phyloP scores from a whole-genome alignment of 1,140 invertebrate genomes.

The Drosophila cardini region DNA sequence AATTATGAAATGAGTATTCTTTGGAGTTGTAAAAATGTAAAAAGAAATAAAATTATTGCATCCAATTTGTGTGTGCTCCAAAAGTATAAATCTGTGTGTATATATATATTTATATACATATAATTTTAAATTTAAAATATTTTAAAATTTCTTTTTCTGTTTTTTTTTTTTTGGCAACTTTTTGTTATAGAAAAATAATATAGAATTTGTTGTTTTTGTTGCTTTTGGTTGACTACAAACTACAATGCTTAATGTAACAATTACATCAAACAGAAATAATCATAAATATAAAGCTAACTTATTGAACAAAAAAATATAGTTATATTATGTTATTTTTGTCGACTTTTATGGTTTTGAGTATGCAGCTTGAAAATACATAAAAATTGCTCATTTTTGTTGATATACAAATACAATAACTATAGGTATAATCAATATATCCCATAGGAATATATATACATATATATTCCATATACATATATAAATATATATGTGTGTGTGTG shows the following conservation, averaged over 20 bases:
- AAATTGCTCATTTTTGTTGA: slow-evolving; percentile 75
- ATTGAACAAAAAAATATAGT: slow-evolving; percentile 51
- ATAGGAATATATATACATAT: slow-evolving; percentile 54
- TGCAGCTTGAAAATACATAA: slow-evolving; percentile 62
- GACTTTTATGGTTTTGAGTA: slow-evolving; percentile 41
- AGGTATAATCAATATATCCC: slow-evolving; percentile 59
- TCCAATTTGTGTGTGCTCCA: slow-evolving; percentile 21
- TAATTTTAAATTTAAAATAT: slow-evolving; percentile 2
- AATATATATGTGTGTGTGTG: slow-evolving; percentile 51
- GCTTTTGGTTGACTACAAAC: slow-evolving; percentile 45
- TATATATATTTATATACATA: slow-evolving; percentile 5
- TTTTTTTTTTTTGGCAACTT: slow-evolving; percentile 46
- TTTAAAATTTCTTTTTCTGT: slow-evolving; percentile 24
- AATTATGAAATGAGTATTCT: slow-evolving; percentile 77
- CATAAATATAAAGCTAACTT: slow-evolving; percentile 54
- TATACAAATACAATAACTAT: slow-evolving; percentile 79
- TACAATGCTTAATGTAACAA: slow-evolving; percentile 68
- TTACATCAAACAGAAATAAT: slow-evolving; percentile 63
- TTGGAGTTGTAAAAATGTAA: slow-evolving; percentile 57
- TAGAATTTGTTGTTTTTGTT: slow-evolving; percentile 51
- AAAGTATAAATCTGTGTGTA: slow-evolving; percentile 10
- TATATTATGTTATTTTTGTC: no score
- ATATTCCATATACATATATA: slow-evolving; percentile 42
- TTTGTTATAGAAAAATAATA: slow-evolving; percentile 55
- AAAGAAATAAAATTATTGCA: slow-evolving; percentile 28